These are phyloP conservation scores for Heliothis virescens DNA, from an alignment of 1,140 invertebrate species.

Conservation along the genomic window DNA sequence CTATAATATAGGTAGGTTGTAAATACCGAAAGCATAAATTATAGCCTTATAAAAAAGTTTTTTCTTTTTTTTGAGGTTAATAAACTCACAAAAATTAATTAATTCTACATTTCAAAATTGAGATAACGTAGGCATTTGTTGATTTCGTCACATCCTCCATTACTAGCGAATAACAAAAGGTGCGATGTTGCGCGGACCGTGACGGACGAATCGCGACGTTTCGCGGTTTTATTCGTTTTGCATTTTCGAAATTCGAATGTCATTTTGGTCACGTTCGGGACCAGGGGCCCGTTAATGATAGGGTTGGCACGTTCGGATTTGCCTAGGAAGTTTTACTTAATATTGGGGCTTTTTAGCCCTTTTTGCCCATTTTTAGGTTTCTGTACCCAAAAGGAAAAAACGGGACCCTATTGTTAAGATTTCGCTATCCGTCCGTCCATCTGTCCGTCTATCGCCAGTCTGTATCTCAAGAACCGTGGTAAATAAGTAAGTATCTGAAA, in stretches of 20 bases:
- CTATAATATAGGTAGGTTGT: too few relatives aligned
- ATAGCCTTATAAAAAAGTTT: neutral
- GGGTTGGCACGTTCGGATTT: too few relatives aligned
- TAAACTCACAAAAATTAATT: neutral
- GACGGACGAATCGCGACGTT: constrained; percentile 24
- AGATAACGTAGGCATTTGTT: constrained; percentile 26
- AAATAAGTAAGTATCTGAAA: too few relatives aligned
- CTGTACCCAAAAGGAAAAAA: too few relatives aligned
- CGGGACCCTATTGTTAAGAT: too few relatives aligned
- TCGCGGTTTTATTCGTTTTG: constrained; percentile 17
- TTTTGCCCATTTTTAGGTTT: too few relatives aligned
- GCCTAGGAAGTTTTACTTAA: too few relatives aligned
- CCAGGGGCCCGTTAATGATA: constrained; percentile 38
- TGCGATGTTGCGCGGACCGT: constrained; percentile 29
- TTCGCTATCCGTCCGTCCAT: too few relatives aligned
- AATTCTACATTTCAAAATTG: constrained; percentile 27
- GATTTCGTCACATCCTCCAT: constrained; percentile 56
- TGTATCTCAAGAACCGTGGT: too few relatives aligned
- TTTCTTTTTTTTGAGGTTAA: neutral
- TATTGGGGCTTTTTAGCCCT: too few relatives aligned
- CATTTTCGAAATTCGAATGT: constrained; percentile 44
- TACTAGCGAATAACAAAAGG: constrained; percentile 18
- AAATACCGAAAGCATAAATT: too few relatives aligned
- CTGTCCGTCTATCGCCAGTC: too few relatives aligned
- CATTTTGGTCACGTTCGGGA: constrained; percentile 31